phyloP scores from a whole-genome alignment of 2,888 invertebrate species.

The Patella pellucida region DNA sequence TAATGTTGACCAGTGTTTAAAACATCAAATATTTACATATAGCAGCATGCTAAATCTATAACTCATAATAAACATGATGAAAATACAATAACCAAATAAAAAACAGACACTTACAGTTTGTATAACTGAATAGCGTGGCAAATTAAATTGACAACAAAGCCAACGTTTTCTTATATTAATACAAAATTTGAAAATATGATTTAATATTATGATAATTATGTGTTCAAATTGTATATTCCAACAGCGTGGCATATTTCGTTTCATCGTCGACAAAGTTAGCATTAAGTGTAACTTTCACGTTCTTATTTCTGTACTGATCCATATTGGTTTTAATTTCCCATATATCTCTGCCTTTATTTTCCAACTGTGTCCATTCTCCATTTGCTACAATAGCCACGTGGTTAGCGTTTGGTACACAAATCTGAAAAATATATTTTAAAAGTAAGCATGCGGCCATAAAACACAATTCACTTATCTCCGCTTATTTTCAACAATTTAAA shows the following conservation, averaged over 20 bases:
- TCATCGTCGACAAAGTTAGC: conserved; percentile 65
- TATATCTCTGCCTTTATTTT: conserved; percentile 53
- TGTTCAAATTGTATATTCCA: conserved; percentile 62
- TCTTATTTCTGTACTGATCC: conserved; percentile 57
- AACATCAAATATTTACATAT: no score
- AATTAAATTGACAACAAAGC: no score
- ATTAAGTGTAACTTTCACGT: conserved; percentile 65
- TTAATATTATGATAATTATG: neutral
- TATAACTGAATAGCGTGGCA: no score
- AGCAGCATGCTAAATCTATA: no score
- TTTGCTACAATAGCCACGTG: conserved; percentile 62
- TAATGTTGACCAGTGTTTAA: no score
- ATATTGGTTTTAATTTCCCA: conserved; percentile 63
- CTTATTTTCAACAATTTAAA: no score
- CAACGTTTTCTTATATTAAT: no score
- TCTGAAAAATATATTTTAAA: neutral
- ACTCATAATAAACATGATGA: no score
- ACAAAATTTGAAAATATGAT: no score
- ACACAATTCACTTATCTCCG: no score
- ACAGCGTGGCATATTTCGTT: conserved; percentile 68
- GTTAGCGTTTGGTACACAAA: conserved; percentile 58
- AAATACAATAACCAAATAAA: no score
- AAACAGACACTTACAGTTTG: no score
- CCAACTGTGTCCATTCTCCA: conserved; percentile 64
- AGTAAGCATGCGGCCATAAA: neutral